phyloP scores from a whole-genome alignment of 2,113 vertebrate species.

The Lepus timidus region DNA sequence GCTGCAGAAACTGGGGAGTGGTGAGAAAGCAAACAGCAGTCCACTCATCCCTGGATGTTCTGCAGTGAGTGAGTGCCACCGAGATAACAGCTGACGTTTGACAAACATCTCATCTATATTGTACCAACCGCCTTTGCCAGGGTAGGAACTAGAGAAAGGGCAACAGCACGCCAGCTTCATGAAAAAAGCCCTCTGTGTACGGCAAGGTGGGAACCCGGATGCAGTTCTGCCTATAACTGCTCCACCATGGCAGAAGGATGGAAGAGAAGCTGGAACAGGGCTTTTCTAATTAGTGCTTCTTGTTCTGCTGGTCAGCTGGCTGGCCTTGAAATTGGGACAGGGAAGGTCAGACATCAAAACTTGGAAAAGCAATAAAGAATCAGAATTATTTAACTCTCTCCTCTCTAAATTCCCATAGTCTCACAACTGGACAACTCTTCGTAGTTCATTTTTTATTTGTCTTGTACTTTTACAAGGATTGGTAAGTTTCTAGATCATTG shows the following conservation, averaged over 20 bases:
- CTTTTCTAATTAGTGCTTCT: slow-evolving; percentile 24
- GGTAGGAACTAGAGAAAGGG: not conserved
- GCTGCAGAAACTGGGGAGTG: not conserved
- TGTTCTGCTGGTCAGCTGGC: not conserved
- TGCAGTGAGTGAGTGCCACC: not conserved
- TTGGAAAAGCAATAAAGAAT: not conserved
- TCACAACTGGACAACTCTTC: not conserved
- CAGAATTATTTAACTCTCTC: not conserved
- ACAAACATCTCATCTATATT: not conserved
- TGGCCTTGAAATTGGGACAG: slow-evolving; percentile 9
- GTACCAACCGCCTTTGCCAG: not conserved
- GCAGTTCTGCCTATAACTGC: not conserved
- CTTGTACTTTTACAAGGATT: not conserved
- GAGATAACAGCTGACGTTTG: not conserved
- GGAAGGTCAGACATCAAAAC: not conserved
- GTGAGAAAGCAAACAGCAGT: not conserved
- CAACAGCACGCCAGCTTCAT: not conserved
- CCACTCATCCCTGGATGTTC: not conserved
- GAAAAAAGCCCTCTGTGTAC: slow-evolving; percentile 16
- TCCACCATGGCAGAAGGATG: not conserved
- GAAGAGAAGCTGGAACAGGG: not conserved
- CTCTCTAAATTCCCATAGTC: not conserved
- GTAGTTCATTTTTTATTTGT: not conserved
- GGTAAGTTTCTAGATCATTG: not conserved
- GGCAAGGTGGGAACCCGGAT: not conserved